phyloP scores from a whole-genome alignment of 1,140 invertebrate genomes.

The Formica selysi region DNA sequence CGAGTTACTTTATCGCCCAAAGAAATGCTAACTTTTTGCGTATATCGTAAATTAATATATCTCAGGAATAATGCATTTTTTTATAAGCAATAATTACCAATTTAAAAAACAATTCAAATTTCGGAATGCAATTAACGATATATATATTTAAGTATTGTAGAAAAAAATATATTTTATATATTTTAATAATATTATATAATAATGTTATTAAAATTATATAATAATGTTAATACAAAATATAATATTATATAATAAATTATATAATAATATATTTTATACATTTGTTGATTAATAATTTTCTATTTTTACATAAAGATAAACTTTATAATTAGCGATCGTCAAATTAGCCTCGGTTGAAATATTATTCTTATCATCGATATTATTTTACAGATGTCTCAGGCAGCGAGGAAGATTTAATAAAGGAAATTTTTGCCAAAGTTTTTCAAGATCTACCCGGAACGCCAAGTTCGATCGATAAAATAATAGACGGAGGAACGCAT shows the following conservation, averaged over 20 bases:
- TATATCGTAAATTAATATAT: not conserved
- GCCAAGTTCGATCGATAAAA: conserved; percentile 67
- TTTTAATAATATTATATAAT: too few relatives aligned
- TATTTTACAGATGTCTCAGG: conserved; percentile 77
- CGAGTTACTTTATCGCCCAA: not conserved
- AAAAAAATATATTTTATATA: not conserved
- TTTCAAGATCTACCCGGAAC: conserved; percentile 83
- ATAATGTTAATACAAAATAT: too few relatives aligned
- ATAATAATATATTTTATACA: not conserved
- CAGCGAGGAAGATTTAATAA: conserved; percentile 81
- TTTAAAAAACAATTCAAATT: not conserved
- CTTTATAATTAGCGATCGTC: not conserved
- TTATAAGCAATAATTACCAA: not conserved
- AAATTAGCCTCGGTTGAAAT: not conserved
- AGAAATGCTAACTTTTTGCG: not conserved
- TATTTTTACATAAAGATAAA: not conserved
- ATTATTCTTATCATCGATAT: not conserved
- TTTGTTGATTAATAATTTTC: not conserved
- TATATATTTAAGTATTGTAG: not conserved
- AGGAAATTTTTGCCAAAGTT: conserved; percentile 81
- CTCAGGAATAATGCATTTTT: not conserved
- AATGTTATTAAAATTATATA: too few relatives aligned
- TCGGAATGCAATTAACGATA: not conserved
- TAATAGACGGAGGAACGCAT: conserved; percentile 53
- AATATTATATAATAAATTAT: too few relatives aligned